Evolutionary conservation across 2,113 vertebrate genomes (phyloP).

Genomic region (Madoqua kirkii): DNA sequence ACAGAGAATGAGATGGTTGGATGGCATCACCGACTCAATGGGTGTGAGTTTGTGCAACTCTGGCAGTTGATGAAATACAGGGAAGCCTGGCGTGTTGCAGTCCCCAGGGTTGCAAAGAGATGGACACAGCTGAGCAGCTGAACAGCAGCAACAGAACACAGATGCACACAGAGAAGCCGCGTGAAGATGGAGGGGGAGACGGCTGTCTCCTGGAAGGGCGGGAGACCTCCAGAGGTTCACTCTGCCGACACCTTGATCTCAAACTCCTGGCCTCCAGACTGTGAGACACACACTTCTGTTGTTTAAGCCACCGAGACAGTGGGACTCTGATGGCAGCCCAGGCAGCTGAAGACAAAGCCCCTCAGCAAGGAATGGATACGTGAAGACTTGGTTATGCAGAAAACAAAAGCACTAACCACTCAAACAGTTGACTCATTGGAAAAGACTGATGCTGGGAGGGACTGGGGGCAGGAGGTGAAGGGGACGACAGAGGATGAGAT

Average conservation of each 20-base stretch:
- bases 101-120: not conserved
- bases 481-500: no score
- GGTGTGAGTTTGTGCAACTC: not conserved
- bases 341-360: not conserved
- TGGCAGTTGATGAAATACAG: not conserved
- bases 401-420: not conserved
- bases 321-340: not conserved
- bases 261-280: not conserved
- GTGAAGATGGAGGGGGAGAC: not conserved
- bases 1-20: not conserved
- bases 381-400: no score
- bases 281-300: not conserved
- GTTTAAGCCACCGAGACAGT: not conserved
- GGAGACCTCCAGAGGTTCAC: not conserved
- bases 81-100: not conserved
- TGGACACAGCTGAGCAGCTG: accelerated
- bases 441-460: no score
- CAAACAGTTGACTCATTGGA: no score
- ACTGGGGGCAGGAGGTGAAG: no score
- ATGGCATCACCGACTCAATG: not conserved
- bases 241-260: not conserved
- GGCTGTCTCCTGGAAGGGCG: not conserved
- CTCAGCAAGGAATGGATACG: no score
- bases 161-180: not conserved
- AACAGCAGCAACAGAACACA: not conserved